A percentile compares a stretch with the other conserved stretches of the same genome.
These are phyloP conservation scores for Intellagama lesueurii DNA, from an alignment of 2,797 vertebrate genomes.

Conservation along the genomic window DNA sequence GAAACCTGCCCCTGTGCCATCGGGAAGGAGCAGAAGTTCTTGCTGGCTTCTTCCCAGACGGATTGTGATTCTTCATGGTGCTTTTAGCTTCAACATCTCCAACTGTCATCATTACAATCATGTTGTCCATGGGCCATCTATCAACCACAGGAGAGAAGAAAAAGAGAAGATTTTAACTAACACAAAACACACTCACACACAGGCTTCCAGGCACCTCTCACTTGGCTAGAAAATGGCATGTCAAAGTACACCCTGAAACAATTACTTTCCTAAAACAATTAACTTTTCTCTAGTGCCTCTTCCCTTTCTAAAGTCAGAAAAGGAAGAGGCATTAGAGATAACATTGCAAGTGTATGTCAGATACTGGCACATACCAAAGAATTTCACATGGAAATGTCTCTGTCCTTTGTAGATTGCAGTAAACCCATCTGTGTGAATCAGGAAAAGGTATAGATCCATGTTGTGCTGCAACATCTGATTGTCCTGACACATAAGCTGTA, in stretches of 20 bases:
- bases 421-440: no score
- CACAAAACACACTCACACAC: neutral
- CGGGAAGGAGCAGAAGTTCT: neutral
- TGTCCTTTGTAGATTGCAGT: no score
- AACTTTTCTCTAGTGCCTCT: neutral
- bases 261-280: neutral
- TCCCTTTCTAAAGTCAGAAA: neutral
- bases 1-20: constrained; percentile 80
- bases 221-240: accelerated
- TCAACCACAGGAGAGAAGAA: neutral
- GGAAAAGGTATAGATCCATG: no score
- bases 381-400: no score
- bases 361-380: no score
- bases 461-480: no score
- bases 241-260: neutral
- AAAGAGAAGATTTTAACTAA: neutral
- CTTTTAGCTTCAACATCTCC: constrained; percentile 49
- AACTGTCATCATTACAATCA: constrained; percentile 32
- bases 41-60: neutral
- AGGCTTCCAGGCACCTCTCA: accelerated
- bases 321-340: no score
- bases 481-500: no score
- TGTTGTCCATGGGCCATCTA: constrained; percentile 40
- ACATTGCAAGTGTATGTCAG: no score
- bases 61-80: constrained; percentile 59